Percentiles rank a stretch among this genome's conserved stretches.
Conservation (phyloP, 1,140 invertebrate species). For the Frieseomelitta varia region DNA sequence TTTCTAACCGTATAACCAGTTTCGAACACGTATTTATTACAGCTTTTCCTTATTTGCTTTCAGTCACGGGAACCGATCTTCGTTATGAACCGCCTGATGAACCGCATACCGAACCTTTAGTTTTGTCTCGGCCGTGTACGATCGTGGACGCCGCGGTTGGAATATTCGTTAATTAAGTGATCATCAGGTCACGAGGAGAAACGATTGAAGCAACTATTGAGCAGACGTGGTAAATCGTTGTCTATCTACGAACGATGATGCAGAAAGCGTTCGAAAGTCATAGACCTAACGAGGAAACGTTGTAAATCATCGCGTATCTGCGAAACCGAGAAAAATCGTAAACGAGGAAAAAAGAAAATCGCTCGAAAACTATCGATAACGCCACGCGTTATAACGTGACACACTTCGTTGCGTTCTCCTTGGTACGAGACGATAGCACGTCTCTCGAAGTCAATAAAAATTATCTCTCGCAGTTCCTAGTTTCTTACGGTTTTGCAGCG, state of each 20-base stretch:
- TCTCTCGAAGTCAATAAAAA: constrained; percentile 28
- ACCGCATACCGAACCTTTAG: constrained; percentile 2
- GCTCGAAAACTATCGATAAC: constrained; percentile 28
- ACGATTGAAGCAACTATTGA: background rate
- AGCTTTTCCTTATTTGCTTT: constrained; percentile 49
- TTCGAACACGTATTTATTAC: constrained; percentile 49
- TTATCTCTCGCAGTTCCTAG: background rate
- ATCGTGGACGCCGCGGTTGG: background rate
- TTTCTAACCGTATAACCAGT: constrained; percentile 40
- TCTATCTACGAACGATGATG: background rate
- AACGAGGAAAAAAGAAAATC: background rate
- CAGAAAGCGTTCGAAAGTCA: background rate
- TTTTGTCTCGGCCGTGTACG: background rate
- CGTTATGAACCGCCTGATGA: constrained; percentile 20
- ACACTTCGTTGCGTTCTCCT: constrained; percentile 9
- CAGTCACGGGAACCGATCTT: constrained; percentile 42
- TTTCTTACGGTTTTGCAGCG: background rate
- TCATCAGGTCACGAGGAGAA: background rate
- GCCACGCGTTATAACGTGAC: constrained; percentile 8
- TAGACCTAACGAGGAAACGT: background rate
- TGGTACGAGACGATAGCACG: constrained; percentile 33
- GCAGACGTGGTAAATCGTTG: background rate
- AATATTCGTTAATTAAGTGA: background rate
- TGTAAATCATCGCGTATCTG: background rate
- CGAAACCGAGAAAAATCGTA: background rate